Conservation (phyloP, 2,113 vertebrate genomes). For the Takifugu flavidus region DNA sequence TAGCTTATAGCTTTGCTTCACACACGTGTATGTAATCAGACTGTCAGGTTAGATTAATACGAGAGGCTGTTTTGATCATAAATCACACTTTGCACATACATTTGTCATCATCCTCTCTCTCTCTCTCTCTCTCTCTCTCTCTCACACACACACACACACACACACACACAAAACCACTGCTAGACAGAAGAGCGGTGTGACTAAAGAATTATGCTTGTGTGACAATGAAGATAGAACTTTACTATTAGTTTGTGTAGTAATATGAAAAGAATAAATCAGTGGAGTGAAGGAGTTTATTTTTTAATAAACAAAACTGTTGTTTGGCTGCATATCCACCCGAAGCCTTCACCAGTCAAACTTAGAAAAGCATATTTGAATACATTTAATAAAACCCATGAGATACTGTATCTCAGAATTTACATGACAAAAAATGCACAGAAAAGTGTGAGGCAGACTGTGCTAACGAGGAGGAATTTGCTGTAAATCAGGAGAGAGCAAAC, state of each 20-base stretch:
- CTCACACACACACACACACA: too few species aligned
- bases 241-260: too few species aligned
- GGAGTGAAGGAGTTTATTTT: too few species aligned
- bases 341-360: too few species aligned
- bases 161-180: too few species aligned
- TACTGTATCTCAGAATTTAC: background rate
- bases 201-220: too few species aligned
- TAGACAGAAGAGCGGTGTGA: too few species aligned
- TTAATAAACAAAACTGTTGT: too few species aligned
- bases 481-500: slow-evolving; percentile 21
- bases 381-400: background rate
- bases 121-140: too few species aligned
- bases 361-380: background rate
- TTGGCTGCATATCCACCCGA: too few species aligned
- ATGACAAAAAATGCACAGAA: background rate
- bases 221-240: too few species aligned
- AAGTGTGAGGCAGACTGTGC: slow-evolving; percentile 1
- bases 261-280: too few species aligned
- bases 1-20: background rate
- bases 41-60: slow-evolving; percentile 35
- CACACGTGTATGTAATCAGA: slow-evolving; percentile 27
- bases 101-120: background rate
- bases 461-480: slow-evolving; percentile 23
- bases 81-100: slow-evolving; percentile 16
- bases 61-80: slow-evolving; percentile 15